Evolutionary conservation across 2,888 invertebrate genomes (phyloP), one percentile per base, ranked within the genome.

Genomic region (Drosophila borealis): DNA sequence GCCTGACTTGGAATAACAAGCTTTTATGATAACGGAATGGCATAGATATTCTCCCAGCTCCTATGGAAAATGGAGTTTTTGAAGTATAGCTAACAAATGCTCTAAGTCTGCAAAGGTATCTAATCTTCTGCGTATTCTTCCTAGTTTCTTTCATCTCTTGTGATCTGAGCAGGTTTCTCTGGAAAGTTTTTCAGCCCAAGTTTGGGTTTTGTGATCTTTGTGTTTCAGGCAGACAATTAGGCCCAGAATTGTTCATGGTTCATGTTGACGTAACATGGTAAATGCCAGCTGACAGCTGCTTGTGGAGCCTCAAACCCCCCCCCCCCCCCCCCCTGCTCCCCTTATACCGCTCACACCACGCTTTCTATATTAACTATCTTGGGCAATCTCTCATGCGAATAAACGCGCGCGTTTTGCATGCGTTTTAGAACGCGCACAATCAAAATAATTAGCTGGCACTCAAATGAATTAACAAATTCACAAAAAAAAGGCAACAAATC

Each of bases 391-490:
- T 39, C 65, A 74, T 55, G 70, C 62, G 74, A 60, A 65, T 51
- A 33, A 19, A 41, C 36, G 45, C 14, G 64, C 39, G 65, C 56
- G 61, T 60, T 78, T 76, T 56, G 78, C 69, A 73, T 55, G 75
- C 70, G 70, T 62, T 65, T 69, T 37, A 39, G 64, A 75, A 55
- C 78, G 78, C 57, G 45, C 42, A 39, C 66, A 74, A 63, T 74
- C 56, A 68, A 79, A 78, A 65, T 78, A 78, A 78, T 79, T 75
- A 72, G 50, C 41, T 42, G 60, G 55, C 75, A 74, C 80, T 79
- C 56, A 79, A 67, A 71, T 68, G 64, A 68, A 78, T 78, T 79
- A 78, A 60, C 64, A 42, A 78, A 68, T 69, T 51, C 45, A 42
- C 55, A 44, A 56, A 56, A 48, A 55, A 56, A 37, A 1, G 13